Evolutionary conservation across 2,113 vertebrate genomes (phyloP).

Genomic region (Struthidea cinerea): DNA sequence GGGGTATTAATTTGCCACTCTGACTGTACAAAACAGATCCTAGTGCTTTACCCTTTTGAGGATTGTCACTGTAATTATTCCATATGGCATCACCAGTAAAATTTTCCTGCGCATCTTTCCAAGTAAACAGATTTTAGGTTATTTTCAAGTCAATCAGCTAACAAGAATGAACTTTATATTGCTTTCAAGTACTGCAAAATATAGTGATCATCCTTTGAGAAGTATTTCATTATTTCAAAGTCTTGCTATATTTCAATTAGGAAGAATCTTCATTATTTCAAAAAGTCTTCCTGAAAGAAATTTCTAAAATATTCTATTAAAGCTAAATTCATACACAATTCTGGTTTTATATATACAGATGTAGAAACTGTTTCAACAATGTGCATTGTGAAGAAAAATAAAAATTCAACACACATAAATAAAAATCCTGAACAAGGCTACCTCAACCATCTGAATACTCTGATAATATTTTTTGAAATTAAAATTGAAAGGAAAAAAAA

Average conservation of each 20-base stretch:
- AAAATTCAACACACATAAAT: neutral
- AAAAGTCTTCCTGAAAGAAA: neutral
- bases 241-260: neutral
- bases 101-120: neutral
- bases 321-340: neutral
- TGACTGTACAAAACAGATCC: slow-evolving; percentile 14
- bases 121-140: neutral
- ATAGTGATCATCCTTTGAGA: neutral
- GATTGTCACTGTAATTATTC: slow-evolving; percentile 14
- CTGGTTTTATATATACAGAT: neutral
- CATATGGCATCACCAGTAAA: neutral
- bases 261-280: neutral
- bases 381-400: neutral
- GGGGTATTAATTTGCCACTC: slow-evolving; percentile 61
- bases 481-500: neutral
- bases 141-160: neutral
- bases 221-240: neutral
- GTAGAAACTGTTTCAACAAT: neutral
- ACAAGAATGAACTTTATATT: neutral
- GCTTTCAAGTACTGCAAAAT: neutral
- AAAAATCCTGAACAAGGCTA: neutral
- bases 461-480: neutral
- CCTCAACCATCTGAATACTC: neutral
- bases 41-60: slow-evolving; percentile 4
- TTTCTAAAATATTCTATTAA: neutral